phyloP scores from a whole-genome alignment of 2,113 vertebrate genomes.

The Rhinogobius similis region DNA sequence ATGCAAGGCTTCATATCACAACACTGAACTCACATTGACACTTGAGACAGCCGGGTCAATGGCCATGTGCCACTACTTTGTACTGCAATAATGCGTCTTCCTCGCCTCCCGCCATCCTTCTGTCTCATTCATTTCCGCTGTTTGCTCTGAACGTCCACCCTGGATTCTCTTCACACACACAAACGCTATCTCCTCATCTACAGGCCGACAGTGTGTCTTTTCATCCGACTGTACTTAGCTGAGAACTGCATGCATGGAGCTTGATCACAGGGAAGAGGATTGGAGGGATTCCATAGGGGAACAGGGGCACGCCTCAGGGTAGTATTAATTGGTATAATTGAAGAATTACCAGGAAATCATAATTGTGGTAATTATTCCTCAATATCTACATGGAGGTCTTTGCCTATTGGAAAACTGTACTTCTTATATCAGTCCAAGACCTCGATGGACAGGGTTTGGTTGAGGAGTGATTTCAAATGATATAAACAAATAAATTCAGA shows the following conservation, averaged over 20 bases:
- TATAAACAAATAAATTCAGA: too few species aligned
- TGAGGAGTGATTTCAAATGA: background rate
- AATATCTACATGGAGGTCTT: background rate
- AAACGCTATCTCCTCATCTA: constrained; percentile 17
- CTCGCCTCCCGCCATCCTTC: constrained; percentile 3
- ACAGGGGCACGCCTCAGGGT: background rate
- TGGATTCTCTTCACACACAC: constrained; percentile 4
- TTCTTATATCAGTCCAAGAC: too few species aligned
- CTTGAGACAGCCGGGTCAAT: constrained; percentile 52
- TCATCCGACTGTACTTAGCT: constrained; percentile 14
- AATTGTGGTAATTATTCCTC: background rate
- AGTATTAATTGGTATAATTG: constrained; percentile 8
- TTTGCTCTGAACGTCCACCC: constrained; percentile 27
- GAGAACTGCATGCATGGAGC: background rate
- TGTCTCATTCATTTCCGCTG: constrained; percentile 36
- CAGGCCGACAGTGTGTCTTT: constrained; percentile 6
- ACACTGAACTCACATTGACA: constrained; percentile 38
- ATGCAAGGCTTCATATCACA: constrained; percentile 38
- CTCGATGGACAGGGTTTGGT: background rate
- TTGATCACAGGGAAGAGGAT: constrained; percentile 12
- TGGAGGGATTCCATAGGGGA: constrained; percentile 2
- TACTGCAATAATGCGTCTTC: constrained; percentile 30
- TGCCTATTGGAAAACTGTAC: background rate
- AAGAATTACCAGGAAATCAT: constrained; percentile 4
- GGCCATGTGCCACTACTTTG: constrained; percentile 36